Percentiles rank a stretch among this genome's conserved stretches.
These are phyloP conservation scores for Calephelis virginiensis DNA, from an alignment of 1,140 invertebrate species.

Conservation along the genomic window DNA sequence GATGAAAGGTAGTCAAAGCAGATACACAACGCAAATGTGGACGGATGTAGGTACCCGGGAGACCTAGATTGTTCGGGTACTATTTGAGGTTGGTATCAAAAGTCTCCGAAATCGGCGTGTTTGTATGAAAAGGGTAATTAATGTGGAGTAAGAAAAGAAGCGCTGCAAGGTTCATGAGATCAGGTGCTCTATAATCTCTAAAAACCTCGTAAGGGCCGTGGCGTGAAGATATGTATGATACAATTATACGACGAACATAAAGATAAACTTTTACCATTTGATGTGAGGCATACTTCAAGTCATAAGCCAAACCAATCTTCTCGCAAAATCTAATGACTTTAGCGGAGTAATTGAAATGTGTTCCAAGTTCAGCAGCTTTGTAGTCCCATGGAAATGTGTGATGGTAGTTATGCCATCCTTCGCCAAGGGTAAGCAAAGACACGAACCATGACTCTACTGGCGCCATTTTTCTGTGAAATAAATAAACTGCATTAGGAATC, in stretches of 20 bases:
- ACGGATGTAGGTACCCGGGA: too few species aligned
- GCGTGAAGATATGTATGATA: too few species aligned
- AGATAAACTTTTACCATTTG: slow-evolving; percentile 62
- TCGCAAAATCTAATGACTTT: slow-evolving; percentile 75
- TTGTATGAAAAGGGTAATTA: too few species aligned
- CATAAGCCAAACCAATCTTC: slow-evolving; percentile 81
- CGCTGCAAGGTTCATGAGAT: too few species aligned
- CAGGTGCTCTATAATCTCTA: too few species aligned
- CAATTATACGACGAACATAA: not conserved
- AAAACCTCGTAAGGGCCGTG: too few species aligned
- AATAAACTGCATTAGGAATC: not conserved
- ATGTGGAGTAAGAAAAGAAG: too few species aligned
- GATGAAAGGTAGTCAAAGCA: too few species aligned
- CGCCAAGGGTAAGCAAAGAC: slow-evolving; percentile 77
- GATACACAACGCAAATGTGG: too few species aligned
- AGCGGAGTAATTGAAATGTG: slow-evolving; percentile 70
- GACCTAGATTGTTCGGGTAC: too few species aligned
- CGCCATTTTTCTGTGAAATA: slow-evolving; percentile 76
- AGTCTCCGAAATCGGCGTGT: too few species aligned
- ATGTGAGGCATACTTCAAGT: slow-evolving; percentile 78
- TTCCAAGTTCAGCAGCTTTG: slow-evolving; percentile 80
- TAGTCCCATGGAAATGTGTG: slow-evolving; percentile 89
- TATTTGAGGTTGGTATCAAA: too few species aligned
- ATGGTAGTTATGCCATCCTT: slow-evolving; percentile 91
- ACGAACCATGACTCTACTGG: slow-evolving; percentile 80